Conservation (phyloP, 2,113 vertebrate species). For the Bufo gargarizans region DNA sequence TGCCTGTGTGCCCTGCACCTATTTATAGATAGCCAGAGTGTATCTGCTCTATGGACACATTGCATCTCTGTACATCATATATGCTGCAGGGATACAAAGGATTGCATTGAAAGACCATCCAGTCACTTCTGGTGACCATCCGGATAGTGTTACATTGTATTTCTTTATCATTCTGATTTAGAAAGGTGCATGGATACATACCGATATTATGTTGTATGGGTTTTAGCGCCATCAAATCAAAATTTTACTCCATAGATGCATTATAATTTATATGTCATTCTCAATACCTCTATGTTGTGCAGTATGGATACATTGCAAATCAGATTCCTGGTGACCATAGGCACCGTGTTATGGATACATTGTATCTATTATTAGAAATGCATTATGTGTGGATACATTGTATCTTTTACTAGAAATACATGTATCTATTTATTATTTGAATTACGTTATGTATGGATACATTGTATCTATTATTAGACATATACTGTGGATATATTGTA, state of each 20-base stretch:
- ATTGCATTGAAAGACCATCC: background rate
- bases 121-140: background rate
- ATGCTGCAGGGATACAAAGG: background rate
- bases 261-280: background rate
- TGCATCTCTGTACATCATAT: background rate
- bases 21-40: background rate
- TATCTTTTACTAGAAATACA: background rate
- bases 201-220: background rate
- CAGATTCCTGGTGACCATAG: background rate
- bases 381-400: background rate
- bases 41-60: background rate
- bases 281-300: background rate
- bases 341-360: no score
- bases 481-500: no score
- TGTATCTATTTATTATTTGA: background rate
- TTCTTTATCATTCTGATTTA: background rate
- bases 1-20: slow-evolving; percentile 6
- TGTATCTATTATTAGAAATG: background rate
- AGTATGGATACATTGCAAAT: background rate
- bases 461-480: background rate
- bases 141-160: background rate
- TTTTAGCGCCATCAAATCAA: background rate
- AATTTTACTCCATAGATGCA: background rate
- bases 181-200: background rate
- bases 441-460: background rate